Evolutionary conservation across 2,113 vertebrate species (phyloP).

Genomic region (Pangasianodon hypophthalmus): DNA sequence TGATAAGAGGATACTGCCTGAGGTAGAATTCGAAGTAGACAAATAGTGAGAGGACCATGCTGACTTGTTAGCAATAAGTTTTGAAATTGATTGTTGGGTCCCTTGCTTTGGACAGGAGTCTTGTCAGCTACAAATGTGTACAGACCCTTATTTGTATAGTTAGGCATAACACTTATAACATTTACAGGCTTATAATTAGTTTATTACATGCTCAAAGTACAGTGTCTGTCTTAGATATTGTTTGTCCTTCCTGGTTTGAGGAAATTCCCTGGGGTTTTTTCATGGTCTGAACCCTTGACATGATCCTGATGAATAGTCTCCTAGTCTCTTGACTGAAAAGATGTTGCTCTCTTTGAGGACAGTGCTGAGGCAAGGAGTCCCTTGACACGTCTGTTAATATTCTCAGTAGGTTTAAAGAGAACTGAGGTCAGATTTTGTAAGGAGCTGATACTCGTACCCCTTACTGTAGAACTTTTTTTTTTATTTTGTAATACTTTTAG

Average conservation of each 20-base stretch:
- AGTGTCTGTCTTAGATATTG: background rate
- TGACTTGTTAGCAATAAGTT: too few relatives aligned
- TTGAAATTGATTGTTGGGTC: too few relatives aligned
- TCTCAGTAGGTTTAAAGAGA: background rate
- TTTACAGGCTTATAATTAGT: background rate
- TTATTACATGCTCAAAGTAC: background rate
- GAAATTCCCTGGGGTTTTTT: background rate
- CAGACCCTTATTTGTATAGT: background rate
- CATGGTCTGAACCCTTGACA: background rate
- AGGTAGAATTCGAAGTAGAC: too few relatives aligned
- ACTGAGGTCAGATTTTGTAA: background rate
- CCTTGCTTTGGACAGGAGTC: too few relatives aligned
- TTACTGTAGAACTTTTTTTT: background rate
- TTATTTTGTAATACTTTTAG: background rate
- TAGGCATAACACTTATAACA: background rate
- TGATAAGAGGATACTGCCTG: too few relatives aligned
- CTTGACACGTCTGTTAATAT: background rate
- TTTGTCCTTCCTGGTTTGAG: background rate
- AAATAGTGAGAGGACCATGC: too few relatives aligned
- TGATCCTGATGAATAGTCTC: background rate
- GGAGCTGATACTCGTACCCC: background rate
- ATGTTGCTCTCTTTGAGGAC: background rate
- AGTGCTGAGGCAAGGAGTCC: background rate
- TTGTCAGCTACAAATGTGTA: background rate
- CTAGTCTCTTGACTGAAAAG: background rate